Conservation (phyloP, 2,888 invertebrate genomes). For the Dynastes hyllus region DNA sequence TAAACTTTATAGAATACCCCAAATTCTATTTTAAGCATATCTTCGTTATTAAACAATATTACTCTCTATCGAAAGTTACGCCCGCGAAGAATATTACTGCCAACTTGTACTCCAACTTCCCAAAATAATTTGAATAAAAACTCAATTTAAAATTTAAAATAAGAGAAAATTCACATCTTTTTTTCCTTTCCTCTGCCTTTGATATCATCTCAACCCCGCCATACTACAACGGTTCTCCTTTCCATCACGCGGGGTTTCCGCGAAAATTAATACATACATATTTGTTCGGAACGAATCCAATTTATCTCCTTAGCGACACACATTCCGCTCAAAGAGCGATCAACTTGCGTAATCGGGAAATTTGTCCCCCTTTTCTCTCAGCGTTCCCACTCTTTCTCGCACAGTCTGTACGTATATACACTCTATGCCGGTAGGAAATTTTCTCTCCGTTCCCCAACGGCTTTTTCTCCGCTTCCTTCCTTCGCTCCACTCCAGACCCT, state of each 20-base stretch:
- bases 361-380: conserved; percentile 51
- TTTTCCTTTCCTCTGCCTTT: not conserved
- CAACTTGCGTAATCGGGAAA: conserved; percentile 57
- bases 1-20: too few species aligned
- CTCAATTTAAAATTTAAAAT: conserved; percentile 41
- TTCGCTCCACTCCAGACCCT: conserved; percentile 35
- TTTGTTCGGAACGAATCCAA: conserved; percentile 46
- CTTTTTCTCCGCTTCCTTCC: conserved; percentile 30
- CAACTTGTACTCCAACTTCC: conserved; percentile 22
- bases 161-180: conserved; percentile 25
- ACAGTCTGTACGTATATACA: not conserved
- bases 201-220: not conserved
- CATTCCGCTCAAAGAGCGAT: conserved; percentile 53
- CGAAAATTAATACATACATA: conserved; percentile 48
- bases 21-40: too few species aligned
- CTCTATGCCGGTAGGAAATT: not conserved
- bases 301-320: conserved; percentile 50
- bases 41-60: too few species aligned
- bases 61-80: conserved; percentile 18
- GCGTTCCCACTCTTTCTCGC: conserved; percentile 8
- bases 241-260: conserved; percentile 8
- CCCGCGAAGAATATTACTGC: conserved; percentile 1
- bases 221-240: conserved; percentile 31
- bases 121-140: conserved; percentile 41
- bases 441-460: conserved; percentile 29